phyloP scores from a whole-genome alignment of 2,888 invertebrate genomes.

The Polydesmus complanatus region DNA sequence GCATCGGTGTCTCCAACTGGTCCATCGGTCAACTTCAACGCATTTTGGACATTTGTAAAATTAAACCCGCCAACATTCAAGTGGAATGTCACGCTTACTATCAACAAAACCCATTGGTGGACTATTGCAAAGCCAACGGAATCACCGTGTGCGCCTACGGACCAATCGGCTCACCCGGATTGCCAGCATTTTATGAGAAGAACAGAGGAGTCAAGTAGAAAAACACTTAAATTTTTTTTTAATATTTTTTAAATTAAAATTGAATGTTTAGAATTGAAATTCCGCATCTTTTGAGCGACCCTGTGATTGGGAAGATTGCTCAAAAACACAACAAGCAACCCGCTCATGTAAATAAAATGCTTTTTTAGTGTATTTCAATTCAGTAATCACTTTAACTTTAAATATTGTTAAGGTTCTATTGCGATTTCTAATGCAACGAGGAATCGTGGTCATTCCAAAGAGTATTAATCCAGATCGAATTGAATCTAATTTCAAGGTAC shows the following conservation, averaged over 20 bases:
- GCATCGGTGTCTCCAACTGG: conserved; percentile 76
- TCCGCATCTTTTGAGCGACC: conserved; percentile 14
- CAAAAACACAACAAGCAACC: conserved; percentile 22
- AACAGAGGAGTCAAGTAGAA: background rate
- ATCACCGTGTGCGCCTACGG: conserved; percentile 30
- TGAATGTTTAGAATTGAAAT: conserved; percentile 4
- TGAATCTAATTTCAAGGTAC: conserved; percentile 28
- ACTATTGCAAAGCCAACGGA: conserved; percentile 26
- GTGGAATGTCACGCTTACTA: conserved; percentile 32
- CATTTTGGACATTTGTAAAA: conserved; percentile 43
- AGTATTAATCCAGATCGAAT: conserved; percentile 26
- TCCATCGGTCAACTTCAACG: conserved; percentile 55
- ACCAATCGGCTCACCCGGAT: conserved; percentile 31
- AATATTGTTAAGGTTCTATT: too few relatives aligned
- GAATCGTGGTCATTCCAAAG: conserved; percentile 28
- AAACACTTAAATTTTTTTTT: background rate
- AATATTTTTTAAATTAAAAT: background rate
- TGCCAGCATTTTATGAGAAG: conserved; percentile 20
- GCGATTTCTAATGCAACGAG: conserved; percentile 27
- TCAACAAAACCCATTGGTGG: conserved; percentile 27
- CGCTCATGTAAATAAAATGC: conserved; percentile 23
- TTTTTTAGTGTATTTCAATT: too few relatives aligned
- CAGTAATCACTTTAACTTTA: conserved; percentile 8
- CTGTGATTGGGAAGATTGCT: conserved; percentile 16
- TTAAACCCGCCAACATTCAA: conserved; percentile 47